phyloP scores from a whole-genome alignment of 2,888 invertebrate species.

The Sphecodes monilicornis region DNA sequence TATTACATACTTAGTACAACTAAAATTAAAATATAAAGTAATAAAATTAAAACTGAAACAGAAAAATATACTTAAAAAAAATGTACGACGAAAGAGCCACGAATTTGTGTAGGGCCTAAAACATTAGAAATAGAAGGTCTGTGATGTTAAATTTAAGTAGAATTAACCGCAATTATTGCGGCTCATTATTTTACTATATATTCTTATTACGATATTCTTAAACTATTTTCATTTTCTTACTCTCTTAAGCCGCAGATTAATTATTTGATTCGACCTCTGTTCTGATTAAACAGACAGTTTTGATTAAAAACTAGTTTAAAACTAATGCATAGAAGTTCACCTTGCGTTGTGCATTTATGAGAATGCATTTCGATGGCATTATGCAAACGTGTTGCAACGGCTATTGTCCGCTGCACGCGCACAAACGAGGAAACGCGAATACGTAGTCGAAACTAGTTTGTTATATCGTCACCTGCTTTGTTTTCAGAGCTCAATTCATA shows the following conservation, averaged over 20 bases:
- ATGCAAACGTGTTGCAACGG: background rate
- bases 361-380: background rate
- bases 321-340: background rate
- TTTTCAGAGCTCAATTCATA: background rate
- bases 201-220: background rate
- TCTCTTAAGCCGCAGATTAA: background rate
- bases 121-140: background rate
- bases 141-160: background rate
- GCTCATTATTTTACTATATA: background rate
- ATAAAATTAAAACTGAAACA: background rate
- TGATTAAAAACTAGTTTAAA: constrained; percentile 5
- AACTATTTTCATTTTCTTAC: background rate
- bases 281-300: background rate
- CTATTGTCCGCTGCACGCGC: background rate
- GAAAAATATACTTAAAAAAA: background rate
- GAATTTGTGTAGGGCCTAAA: background rate
- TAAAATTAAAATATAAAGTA: background rate
- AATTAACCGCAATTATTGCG: background rate
- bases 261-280: background rate
- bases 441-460: background rate
- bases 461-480: background rate
- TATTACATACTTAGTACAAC: background rate
- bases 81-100: background rate
- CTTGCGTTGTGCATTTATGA: background rate
- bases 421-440: background rate